These are phyloP conservation scores for Cheilosia vernalis DNA, from an alignment of 2,888 invertebrate genomes.

Conservation along the genomic window DNA sequence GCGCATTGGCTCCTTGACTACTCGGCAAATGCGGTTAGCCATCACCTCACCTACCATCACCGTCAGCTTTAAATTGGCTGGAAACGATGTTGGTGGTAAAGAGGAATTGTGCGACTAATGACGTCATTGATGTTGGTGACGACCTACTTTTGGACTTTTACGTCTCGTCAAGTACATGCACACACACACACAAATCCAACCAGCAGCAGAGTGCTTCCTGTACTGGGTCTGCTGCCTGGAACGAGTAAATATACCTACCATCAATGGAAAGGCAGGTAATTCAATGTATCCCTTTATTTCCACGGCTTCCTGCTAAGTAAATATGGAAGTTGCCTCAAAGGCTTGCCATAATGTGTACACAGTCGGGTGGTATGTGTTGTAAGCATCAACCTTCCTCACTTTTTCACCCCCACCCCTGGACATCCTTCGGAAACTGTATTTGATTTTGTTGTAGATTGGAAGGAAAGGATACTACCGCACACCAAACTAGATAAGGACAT, in stretches of 20 bases:
- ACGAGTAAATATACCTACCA: conserved; percentile 48
- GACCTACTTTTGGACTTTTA: conserved; percentile 63
- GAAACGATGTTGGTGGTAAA: conserved; percentile 39
- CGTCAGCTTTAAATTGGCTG: conserved; percentile 38
- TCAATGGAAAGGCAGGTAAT: conserved; percentile 64
- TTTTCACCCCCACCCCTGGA: conserved; percentile 23
- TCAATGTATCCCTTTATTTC: conserved; percentile 46
- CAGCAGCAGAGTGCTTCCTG: conserved; percentile 43
- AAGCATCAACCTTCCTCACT: conserved; percentile 36
- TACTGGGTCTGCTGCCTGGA: conserved; percentile 49
- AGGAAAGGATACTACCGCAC: conserved; percentile 34
- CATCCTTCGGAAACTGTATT: conserved; percentile 12
- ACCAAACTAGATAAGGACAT: conserved; percentile 56
- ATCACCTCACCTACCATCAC: not conserved
- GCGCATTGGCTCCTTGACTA: conserved; percentile 60
- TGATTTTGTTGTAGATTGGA: not conserved
- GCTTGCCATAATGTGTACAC: conserved; percentile 19
- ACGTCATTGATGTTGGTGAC: conserved; percentile 71
- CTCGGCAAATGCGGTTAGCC: conserved; percentile 53
- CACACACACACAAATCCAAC: conserved; percentile 1
- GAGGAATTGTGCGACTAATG: conserved; percentile 63
- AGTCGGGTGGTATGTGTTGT: not conserved
- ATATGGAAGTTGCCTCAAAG: conserved; percentile 24
- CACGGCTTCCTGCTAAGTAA: conserved; percentile 28
- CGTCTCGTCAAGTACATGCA: conserved; percentile 66